Evolutionary conservation across 92 coral and sea anemone genomes (phyloP).

Genomic region (Epizoanthus fatuus): DNA sequence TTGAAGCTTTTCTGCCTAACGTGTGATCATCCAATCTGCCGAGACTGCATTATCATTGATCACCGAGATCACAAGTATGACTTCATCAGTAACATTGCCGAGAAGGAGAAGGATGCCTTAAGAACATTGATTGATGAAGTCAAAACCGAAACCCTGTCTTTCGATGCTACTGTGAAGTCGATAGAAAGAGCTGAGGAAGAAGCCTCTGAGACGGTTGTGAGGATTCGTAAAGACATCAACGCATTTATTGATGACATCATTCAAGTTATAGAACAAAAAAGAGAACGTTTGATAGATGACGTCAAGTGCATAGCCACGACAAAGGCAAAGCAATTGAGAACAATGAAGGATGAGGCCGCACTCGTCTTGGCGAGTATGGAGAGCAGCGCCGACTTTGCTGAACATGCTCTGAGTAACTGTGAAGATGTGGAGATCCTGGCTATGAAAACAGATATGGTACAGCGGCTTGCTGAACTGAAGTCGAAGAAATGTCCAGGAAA

Average conservation of each 20-base stretch:
- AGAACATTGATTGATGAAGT: not conserved
- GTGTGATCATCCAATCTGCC: no score
- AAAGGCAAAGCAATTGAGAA: not conserved
- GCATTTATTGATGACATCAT: not conserved
- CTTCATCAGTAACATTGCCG: not conserved
- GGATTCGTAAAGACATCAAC: not conserved
- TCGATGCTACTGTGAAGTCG: not conserved
- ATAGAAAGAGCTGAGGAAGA: not conserved
- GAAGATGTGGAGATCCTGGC: no score
- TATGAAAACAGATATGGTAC: conserved; percentile 38
- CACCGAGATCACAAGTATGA: not conserved
- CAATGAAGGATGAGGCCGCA: not conserved
- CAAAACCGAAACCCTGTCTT: not conserved
- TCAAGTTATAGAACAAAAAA: not conserved
- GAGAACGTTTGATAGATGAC: not conserved
- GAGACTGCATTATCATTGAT: not conserved
- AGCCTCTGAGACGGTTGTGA: not conserved
- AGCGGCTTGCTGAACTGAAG: conserved; percentile 50
- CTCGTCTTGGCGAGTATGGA: not conserved
- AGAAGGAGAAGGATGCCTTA: not conserved
- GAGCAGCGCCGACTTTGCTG: conserved; percentile 49
- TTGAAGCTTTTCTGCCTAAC: no score
- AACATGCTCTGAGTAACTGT: conserved; percentile 37
- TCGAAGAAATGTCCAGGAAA: not conserved
- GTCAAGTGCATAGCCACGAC: not conserved